These are phyloP conservation scores for Alexandromys fortis DNA, from an alignment of 2,113 vertebrate species.

Conservation along the genomic window DNA sequence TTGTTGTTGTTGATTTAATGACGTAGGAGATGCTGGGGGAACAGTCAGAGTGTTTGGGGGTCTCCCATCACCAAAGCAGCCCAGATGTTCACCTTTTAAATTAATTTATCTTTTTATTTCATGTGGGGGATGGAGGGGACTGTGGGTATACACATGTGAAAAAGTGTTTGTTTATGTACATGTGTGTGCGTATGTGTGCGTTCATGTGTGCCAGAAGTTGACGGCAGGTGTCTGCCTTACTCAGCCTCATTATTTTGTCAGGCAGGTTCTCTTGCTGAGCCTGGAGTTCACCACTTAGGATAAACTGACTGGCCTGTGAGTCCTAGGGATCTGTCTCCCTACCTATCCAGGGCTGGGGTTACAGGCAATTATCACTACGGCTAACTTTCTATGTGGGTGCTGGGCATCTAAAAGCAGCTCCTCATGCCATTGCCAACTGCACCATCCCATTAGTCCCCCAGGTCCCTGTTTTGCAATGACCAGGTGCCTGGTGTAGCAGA, in stretches of 20 bases:
- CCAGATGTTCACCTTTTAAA: not conserved
- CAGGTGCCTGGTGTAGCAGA: no score
- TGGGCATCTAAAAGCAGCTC: no score
- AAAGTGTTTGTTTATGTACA: not conserved
- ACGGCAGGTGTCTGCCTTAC: not conserved
- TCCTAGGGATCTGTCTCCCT: not conserved
- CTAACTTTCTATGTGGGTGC: not conserved
- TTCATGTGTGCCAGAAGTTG: not conserved
- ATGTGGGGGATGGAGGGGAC: not conserved
- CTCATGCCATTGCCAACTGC: no score
- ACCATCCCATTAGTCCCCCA: no score
- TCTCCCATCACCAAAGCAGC: not conserved
- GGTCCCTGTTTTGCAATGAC: not conserved
- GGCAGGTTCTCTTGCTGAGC: not conserved
- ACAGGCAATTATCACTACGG: no score
- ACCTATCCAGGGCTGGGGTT: not conserved
- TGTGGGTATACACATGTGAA: not conserved
- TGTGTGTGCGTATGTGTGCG: not conserved
- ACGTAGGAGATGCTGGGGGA: fast-evolving
- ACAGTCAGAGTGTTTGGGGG: fast-evolving
- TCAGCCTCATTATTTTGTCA: not conserved
- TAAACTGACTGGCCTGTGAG: not conserved
- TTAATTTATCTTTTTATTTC: not conserved
- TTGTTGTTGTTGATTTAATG: no score
- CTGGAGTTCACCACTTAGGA: not conserved